Conservation (phyloP, 2,888 invertebrate species). For the Lomographa bimaculata region DNA sequence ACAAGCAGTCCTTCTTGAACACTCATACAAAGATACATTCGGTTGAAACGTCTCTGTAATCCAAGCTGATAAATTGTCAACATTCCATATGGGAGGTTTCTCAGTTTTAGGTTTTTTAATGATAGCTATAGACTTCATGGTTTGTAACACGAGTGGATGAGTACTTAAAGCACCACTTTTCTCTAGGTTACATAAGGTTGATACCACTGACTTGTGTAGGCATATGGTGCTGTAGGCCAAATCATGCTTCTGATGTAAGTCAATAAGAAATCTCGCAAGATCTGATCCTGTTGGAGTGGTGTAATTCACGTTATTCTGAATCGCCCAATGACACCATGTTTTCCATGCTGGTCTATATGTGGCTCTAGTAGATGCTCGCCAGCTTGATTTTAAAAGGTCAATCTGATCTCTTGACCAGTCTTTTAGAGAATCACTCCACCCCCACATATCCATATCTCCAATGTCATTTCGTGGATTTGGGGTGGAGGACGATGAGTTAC, state of each 20-base stretch:
- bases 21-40: no score
- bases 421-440: slow-evolving; percentile 28
- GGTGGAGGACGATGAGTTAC: no score
- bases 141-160: no score
- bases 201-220: slow-evolving; percentile 28
- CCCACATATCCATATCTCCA: slow-evolving; percentile 39
- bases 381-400: slow-evolving; percentile 15
- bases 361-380: slow-evolving; percentile 26
- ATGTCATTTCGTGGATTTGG: slow-evolving; percentile 18
- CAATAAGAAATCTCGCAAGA: slow-evolving; percentile 21
- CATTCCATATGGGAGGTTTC: no score
- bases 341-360: slow-evolving; percentile 33
- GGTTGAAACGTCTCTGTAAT: no score
- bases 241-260: slow-evolving; percentile 15
- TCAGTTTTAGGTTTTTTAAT: no score
- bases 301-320: slow-evolving; percentile 11
- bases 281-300: slow-evolving; percentile 15
- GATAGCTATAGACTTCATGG: no score
- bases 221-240: slow-evolving; percentile 27
- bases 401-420: slow-evolving; percentile 26
- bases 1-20: no score
- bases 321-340: slow-evolving; percentile 30
- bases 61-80: no score
- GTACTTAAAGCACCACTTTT: background rate
- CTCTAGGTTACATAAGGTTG: slow-evolving; percentile 16